A percentile compares a stretch with the other conserved stretches of the same genome.
These are phyloP conservation scores for Syrrhaptes paradoxus DNA, from an alignment of 2,113 vertebrate genomes.

Conservation along the genomic window DNA sequence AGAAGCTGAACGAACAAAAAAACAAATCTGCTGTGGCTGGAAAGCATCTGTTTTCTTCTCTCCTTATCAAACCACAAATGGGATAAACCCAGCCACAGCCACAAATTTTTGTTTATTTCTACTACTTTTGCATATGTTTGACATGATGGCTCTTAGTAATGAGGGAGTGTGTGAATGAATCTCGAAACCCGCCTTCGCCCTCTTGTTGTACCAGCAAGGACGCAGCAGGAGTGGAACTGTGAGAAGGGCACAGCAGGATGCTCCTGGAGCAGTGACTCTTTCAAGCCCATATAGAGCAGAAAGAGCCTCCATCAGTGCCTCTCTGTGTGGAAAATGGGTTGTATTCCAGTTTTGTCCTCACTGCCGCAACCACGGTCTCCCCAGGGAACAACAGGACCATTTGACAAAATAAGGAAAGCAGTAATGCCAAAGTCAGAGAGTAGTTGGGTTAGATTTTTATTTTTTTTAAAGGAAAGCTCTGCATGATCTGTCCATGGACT, in stretches of 20 bases:
- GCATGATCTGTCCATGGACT: neutral
- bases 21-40: neutral
- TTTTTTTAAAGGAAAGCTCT: neutral
- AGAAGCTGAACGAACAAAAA: neutral
- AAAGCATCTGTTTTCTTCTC: neutral
- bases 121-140: neutral
- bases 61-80: conserved; percentile 6
- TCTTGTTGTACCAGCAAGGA: neutral
- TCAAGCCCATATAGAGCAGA: neutral
- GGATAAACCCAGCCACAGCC: conserved; percentile 40
- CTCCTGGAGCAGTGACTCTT: neutral
- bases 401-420: conserved; percentile 39
- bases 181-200: neutral
- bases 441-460: neutral
- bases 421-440: neutral
- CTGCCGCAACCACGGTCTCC: neutral
- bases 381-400: neutral
- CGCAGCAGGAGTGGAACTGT: neutral
- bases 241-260: neutral
- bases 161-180: neutral
- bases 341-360: neutral
- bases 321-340: neutral
- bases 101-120: neutral
- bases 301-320: neutral
- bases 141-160: neutral